Percentiles rank a stretch among this genome's conserved stretches.
phyloP scores from a whole-genome alignment of 1,140 invertebrate species.

The Conopomorpha cramerella region DNA sequence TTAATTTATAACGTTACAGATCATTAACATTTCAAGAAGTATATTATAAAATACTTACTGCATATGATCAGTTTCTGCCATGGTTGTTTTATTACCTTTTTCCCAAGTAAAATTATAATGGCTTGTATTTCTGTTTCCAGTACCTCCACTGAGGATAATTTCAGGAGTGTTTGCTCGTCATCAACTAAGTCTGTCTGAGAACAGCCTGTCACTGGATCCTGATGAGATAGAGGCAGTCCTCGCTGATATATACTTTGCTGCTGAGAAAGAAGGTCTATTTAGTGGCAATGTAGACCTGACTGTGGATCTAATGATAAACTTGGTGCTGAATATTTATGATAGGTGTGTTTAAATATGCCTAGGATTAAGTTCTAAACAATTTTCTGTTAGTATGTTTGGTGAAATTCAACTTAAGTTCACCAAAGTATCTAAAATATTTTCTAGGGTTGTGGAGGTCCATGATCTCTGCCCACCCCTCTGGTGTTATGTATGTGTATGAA shows the following conservation, averaged over 20 bases:
- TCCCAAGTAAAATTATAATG: too few species aligned
- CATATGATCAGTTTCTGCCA: too few species aligned
- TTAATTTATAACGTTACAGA: too few species aligned
- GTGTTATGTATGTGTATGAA: too few species aligned
- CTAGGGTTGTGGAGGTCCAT: too few species aligned
- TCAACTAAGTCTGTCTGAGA: slow-evolving; percentile 64
- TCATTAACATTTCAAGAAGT: too few species aligned
- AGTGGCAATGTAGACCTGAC: slow-evolving; percentile 61
- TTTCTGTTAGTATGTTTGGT: not conserved
- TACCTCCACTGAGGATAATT: slow-evolving; percentile 62
- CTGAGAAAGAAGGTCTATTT: slow-evolving; percentile 62
- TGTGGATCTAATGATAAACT: slow-evolving; percentile 64
- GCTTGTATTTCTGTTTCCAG: slow-evolving; percentile 55
- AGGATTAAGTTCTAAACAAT: too few species aligned
- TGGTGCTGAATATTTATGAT: slow-evolving; percentile 69
- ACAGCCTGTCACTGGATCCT: slow-evolving; percentile 60
- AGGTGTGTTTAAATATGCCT: slow-evolving; percentile 61
- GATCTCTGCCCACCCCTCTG: too few species aligned
- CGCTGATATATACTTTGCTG: slow-evolving; percentile 67
- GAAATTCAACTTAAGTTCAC: too few species aligned
- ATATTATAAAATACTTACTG: too few species aligned
- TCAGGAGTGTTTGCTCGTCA: slow-evolving; percentile 66
- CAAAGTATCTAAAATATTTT: too few species aligned
- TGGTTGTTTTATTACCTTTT: too few species aligned
- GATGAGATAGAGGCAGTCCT: slow-evolving; percentile 66